These are phyloP conservation scores for Machaerirhynchus nigripectus DNA, from an alignment of 2,113 vertebrate species.

Conservation along the genomic window DNA sequence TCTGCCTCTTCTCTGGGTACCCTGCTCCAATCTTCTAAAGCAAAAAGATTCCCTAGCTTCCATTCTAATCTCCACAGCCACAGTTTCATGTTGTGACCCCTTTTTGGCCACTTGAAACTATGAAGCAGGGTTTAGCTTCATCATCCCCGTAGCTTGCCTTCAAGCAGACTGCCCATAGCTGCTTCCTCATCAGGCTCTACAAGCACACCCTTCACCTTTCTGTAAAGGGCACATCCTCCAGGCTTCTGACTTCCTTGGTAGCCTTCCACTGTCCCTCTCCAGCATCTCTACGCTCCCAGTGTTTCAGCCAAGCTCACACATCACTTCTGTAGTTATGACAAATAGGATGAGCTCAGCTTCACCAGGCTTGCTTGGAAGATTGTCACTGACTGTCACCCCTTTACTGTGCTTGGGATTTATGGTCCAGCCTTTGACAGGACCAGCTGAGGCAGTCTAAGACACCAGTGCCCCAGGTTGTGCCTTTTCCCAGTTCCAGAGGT, in stretches of 20 bases:
- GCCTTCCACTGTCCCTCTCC: neutral
- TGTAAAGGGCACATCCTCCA: neutral
- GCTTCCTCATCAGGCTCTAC: neutral
- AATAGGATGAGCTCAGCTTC: neutral
- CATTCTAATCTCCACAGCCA: neutral
- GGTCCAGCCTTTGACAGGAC: neutral
- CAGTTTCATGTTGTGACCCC: neutral
- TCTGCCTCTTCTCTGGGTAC: neutral
- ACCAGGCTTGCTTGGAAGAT: neutral
- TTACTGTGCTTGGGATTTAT: neutral
- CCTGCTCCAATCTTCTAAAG: neutral
- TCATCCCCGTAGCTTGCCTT: neutral
- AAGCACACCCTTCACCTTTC: neutral
- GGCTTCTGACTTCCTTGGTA: neutral
- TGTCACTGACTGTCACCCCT: neutral
- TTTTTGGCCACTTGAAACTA: neutral
- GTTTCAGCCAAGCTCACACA: neutral
- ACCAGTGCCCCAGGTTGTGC: fast-evolving
- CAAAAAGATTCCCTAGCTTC: neutral
- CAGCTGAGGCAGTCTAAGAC: neutral
- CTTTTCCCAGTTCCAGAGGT: neutral
- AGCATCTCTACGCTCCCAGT: neutral
- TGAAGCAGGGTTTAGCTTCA: neutral
- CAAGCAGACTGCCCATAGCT: neutral
- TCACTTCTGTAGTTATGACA: neutral